Base-by-base conservation (phyloP, 1,140 invertebrate genomes). In the Ceratosolen solmsi region DNA sequence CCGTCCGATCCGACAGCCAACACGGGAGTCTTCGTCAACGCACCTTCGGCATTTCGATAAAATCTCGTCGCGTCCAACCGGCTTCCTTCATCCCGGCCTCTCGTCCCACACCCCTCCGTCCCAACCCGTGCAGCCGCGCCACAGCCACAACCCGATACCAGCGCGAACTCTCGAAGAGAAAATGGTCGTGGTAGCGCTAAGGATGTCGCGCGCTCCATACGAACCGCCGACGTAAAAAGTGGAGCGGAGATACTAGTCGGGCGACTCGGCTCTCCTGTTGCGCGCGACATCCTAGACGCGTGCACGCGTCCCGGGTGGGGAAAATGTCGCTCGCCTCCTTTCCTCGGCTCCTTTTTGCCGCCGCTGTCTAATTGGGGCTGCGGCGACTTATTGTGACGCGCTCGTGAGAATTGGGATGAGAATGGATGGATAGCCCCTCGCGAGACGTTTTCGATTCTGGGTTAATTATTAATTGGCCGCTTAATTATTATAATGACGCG, bases 401-500 rank as follows among this genome's bases (percentile, higher is more conserved):
- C 7, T 72, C 89, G 88, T 91, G 89, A 88, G 89, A 91, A 91
- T 87, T 83, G 80, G 89, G 90, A 86, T 87, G 88, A 85, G 83
- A 86, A 84, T 74, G 49, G 70, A 2, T 27, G 17, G 51, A 22
- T 5, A 54, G 5, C n/a, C 58, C 13, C 0, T 72, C n/a, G n/a
- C n/a, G 20, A 9, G 36, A 5, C 4, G 22, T 11, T 72, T 70
- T 80, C 58, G 71, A 80, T 80, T 74, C 72, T 7, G 68, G 79
- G 71, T 80, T 80, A 80, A 75, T 74, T 80, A 73, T 80, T 74
- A 80, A 79, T 79, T 68, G 68, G 27, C 20, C 13, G 20, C 41
- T 5, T 46, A 46, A 5, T 46, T 13, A 13, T 7, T 46, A 13
- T n/a, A n/a, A n/a, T 13, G 41, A 46, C 41, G 41, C 41, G 41